phyloP scores from a whole-genome alignment of 2,113 vertebrate species.

The Rissa tridactyla region DNA sequence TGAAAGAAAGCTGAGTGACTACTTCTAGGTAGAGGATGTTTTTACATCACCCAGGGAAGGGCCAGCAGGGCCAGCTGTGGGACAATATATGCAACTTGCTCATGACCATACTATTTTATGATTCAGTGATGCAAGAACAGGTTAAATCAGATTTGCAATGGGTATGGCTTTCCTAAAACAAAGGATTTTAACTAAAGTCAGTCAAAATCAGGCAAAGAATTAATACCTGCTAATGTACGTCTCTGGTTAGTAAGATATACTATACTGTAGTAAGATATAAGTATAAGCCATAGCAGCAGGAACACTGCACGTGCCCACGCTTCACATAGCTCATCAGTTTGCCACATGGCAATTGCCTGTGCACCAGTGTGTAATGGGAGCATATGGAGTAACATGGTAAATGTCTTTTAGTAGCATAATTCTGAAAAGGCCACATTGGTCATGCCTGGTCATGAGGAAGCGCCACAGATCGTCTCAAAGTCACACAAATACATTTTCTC shows the following conservation, averaged over 20 bases:
- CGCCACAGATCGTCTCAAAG: neutral
- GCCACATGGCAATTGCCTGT: neutral
- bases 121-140: neutral
- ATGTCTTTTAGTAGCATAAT: neutral
- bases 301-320: neutral
- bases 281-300: neutral
- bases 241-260: neutral
- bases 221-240: neutral
- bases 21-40: neutral
- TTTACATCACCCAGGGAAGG: neutral
- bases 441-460: neutral
- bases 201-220: neutral
- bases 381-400: neutral
- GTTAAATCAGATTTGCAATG: neutral
- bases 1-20: neutral
- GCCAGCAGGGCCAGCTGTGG: neutral
- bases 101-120: neutral
- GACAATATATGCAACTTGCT: neutral
- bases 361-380: neutral
- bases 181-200: neutral
- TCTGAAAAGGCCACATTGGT: neutral
- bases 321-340: neutral
- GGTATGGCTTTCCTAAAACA: neutral
- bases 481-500: neutral
- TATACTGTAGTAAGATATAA: neutral